A percentile compares a stretch with the other conserved stretches of the same genome.
These are phyloP conservation scores for Torymus auratus DNA, from an alignment of 2,888 invertebrate species.

Conservation along the genomic window DNA sequence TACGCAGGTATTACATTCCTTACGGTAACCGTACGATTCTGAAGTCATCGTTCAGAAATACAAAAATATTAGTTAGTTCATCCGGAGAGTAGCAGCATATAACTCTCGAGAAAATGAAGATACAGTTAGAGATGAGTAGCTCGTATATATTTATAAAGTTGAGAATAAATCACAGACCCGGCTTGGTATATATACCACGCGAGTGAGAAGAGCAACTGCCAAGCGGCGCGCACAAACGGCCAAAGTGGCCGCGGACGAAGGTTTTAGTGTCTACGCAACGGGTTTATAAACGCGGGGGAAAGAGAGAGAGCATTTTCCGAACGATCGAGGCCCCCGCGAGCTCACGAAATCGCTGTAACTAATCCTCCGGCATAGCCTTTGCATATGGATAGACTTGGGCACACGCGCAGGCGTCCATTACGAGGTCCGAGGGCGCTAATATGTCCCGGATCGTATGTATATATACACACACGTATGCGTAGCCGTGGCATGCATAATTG, in stretches of 20 bases:
- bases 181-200: too few relatives aligned
- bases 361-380: slow-evolving; percentile 66
- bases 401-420: slow-evolving; percentile 63
- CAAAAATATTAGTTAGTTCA: too few relatives aligned
- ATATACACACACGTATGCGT: background rate
- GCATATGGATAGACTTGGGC: slow-evolving; percentile 67
- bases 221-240: background rate
- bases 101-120: background rate
- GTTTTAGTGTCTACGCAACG: slow-evolving; percentile 47
- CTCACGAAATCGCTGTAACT: slow-evolving; percentile 64
- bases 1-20: too few relatives aligned
- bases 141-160: background rate
- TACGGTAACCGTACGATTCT: too few relatives aligned
- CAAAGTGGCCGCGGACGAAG: slow-evolving; percentile 8
- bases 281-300: slow-evolving; percentile 32
- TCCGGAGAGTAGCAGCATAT: background rate
- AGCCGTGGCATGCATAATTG: slow-evolving; percentile 68
- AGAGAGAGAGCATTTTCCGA: slow-evolving; percentile 58
- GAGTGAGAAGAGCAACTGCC: background rate
- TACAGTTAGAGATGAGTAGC: background rate
- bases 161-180: background rate
- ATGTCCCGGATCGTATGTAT: slow-evolving; percentile 62
- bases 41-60: too few relatives aligned
- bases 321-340: slow-evolving; percentile 57
- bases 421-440: slow-evolving; percentile 63